Conservation (phyloP, 1,140 invertebrate genomes). For the Eumaeus atala region DNA sequence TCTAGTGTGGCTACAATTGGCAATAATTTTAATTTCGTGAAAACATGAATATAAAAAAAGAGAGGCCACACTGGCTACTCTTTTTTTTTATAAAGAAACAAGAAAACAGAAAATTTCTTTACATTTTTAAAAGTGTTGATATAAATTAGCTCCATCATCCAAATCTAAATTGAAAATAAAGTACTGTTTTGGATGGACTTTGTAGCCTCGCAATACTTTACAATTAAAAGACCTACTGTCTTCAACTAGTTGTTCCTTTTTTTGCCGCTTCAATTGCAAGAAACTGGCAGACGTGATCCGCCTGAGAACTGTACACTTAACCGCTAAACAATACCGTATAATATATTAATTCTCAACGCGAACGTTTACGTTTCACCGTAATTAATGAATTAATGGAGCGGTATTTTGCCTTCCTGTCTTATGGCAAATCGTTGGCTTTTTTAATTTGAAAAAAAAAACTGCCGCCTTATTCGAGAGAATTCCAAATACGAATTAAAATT, state of each 20-base stretch:
- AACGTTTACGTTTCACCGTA: constrained; percentile 1
- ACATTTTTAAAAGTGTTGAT: neutral
- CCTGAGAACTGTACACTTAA: neutral
- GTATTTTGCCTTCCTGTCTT: constrained; percentile 5
- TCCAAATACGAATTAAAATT: no score
- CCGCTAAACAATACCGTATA: constrained; percentile 9
- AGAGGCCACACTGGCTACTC: no score
- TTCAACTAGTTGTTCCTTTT: neutral
- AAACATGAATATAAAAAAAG: no score
- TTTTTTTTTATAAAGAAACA: no score
- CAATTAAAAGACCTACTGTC: constrained; percentile 7
- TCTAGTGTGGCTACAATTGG: no score
- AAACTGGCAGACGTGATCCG: neutral
- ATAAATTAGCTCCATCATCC: neutral
- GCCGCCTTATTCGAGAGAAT: no score
- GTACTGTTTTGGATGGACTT: constrained; percentile 19
- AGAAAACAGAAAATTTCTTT: no score
- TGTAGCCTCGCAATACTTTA: constrained; percentile 13
- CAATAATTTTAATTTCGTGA: no score
- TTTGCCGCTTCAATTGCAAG: neutral
- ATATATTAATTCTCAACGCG: constrained; percentile 7
- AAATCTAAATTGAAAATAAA: constrained; percentile 5
- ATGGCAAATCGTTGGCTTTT: no score
- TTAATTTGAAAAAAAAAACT: no score
- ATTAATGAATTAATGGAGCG: constrained; percentile 10